Percentiles rank a stretch among this genome's conserved stretches.
phyloP scores from a whole-genome alignment of 1,140 invertebrate species.

The Diabrotica undecimpunctata region DNA sequence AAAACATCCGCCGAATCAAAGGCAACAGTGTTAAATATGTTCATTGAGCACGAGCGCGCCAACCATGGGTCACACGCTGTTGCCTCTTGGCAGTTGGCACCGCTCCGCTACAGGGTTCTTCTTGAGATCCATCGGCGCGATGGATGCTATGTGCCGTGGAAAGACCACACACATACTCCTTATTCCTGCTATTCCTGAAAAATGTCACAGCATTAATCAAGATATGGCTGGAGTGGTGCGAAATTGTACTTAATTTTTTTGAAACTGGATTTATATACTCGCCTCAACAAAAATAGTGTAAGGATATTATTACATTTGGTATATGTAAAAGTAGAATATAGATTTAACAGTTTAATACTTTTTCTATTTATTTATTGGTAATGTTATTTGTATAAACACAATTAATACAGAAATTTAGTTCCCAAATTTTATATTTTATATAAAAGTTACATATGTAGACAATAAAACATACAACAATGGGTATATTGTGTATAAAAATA shows the following conservation, averaged over 20 bases:
- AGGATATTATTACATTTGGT: too few relatives aligned
- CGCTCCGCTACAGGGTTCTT: constrained; percentile 13
- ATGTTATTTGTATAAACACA: too few relatives aligned
- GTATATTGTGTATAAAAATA: too few relatives aligned
- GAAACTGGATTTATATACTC: too few relatives aligned
- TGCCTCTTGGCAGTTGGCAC: constrained; percentile 13
- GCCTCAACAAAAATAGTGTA: too few relatives aligned
- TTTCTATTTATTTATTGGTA: too few relatives aligned
- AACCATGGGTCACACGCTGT: constrained; percentile 30
- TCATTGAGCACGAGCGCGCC: constrained; percentile 32
- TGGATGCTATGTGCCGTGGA: constrained; percentile 25
- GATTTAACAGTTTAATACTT: too few relatives aligned
- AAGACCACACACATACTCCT: constrained; percentile 32
- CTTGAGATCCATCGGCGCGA: constrained; percentile 14
- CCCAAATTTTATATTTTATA: too few relatives aligned
- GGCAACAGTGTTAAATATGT: constrained; percentile 39
- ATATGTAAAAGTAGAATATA: too few relatives aligned
- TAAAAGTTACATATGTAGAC: too few relatives aligned
- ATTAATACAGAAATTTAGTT: too few relatives aligned
- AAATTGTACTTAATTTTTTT: constrained; percentile 4
- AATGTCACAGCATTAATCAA: constrained; percentile 3
- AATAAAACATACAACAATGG: too few relatives aligned
- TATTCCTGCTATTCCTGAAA: constrained; percentile 4
- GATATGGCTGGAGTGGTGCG: constrained; percentile 5
- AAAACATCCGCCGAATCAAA: constrained; percentile 36